Base-by-base conservation (phyloP, 2,113 vertebrate genomes). In the Isichthys henryi region DNA sequence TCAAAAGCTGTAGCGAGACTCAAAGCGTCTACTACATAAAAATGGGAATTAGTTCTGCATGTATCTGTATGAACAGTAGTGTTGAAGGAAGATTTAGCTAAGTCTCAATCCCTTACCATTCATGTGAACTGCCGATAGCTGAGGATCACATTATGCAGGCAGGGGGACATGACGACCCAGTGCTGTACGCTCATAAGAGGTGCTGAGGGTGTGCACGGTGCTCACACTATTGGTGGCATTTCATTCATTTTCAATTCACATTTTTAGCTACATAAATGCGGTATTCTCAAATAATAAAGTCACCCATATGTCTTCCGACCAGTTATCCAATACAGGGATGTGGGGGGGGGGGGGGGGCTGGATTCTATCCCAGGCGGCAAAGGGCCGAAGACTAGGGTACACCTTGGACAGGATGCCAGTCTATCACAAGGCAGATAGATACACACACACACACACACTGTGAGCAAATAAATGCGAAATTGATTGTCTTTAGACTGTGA, bases 1-100 rank as follows among this genome's bases (percentile, higher is more conserved):
- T 58, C 23, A 74, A 84, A 89, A 89, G 48, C 88, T 46, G 53
- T n/a, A 85, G 21, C 45, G 52, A 58, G 35, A 52, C 82, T 46
- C 39, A 84, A 48, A 48, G 45, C 82, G 10, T 80, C 74, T 80
- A 43, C 35, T 39, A 80, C 35, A 43, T 31, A 43, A 80, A 43
- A 80, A 80, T 80, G 15, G 35, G 74, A 35, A 80, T 80, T 80
- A 43, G 17, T 35, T 80, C 74, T 80, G 74, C 74, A 80, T 80
- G 35, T 43, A 80, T 80, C 74, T 80, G 74, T 80, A 43, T 43
- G 74, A 80, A 80, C 35, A 39, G 74, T 80, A 39, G 74, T 11
- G 35, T 8, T 19, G 74, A 80, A 80, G 74, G 17, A 80, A 19
- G 35, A 43, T 80, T 80, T 80, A 8, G 17, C 13, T 80, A 80